Base-by-base conservation (phyloP, 92 coral and sea anemone genomes). In the Bergia sp. region DNA sequence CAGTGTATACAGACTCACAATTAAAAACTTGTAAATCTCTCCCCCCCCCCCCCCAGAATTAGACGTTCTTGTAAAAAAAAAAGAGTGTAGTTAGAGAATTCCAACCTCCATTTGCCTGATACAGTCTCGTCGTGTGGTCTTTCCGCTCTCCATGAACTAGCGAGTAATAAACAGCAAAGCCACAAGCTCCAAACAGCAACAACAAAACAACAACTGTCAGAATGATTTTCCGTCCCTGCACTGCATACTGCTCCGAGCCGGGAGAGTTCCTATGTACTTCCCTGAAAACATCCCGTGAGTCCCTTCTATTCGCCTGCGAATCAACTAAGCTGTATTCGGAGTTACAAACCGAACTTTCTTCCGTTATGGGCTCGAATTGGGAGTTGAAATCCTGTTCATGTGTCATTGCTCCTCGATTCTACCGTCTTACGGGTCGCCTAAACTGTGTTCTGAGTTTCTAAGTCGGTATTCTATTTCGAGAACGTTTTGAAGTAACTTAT, bases 141-240 rank as follows among this genome's bases (percentile, higher is more conserved):
- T 76, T 76, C 41, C 20, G 18, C 21, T 16, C 37, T 76, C 80
- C 80, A 76, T 76, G 36, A 42, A 76, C 80, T 50, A 76, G 23
- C 0, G 50, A 76, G 21, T 76, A 76, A 44, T 76, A 76, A 11
- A 76, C 53, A 76, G 80, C 80, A 41, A 76, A 76, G 37, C 80
- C 80, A 39, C 80, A 76, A 76, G 80, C 80, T 76, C 80, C 80
- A 10, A 76, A 76, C 80, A 76, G 4, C 53, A 41, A n/a, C 80
- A 76, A n/a, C 50, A 76, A n/a, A 7, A 76, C 50, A 15, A 76
- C 1, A 2, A 76, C 80, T n/a, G 45, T 39, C 49, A 76, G 37
- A 39, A 76, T 40, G 7, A 76, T 41, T 76, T 76, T 76, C 36
- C 80, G 47, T 76, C 45, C 45, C 12, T 76, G 80, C 29, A 76